Base-by-base conservation (phyloP, 1,140 invertebrate genomes). In the Parasteatoda tepidariorum region DNA sequence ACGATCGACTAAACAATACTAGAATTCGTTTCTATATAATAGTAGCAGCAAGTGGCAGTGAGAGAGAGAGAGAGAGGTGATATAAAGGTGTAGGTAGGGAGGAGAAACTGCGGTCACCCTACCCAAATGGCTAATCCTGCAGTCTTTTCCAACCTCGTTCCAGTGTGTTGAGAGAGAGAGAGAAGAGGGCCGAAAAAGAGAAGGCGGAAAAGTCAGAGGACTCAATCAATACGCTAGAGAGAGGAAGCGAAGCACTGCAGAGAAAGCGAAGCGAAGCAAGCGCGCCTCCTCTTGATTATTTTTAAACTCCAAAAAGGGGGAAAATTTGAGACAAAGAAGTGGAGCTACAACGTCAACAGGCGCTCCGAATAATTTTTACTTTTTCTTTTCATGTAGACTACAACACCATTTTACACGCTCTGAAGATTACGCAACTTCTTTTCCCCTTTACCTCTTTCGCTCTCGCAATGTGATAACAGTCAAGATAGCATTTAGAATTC, bases 201-300 rank as follows among this genome's bases (percentile, higher is more conserved):
- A 59, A 62, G 64, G 78, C 78, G 78, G 78, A 82, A 79, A 82
- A 82, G 78, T 82, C 78, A 71, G 66, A 82, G 61, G 67, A 82
- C 78, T 82, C 66, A 82, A 82, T 71, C 66, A 82, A 71, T 71
- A 82, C 78, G 67, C 67, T 24, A 5, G 33, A 48, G 48, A 30
- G 64, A 76, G 74, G 34, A 33, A 61, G 66, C 38, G 78, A 82
- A 70, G 78, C 34, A 61, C 57, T 71, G 78, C 78, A 31, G 67
- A 70, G 67, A 70, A 41, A 67, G 31, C 41, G 78, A 62, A 57
- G 59, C 28, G 30, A 48, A 18, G 76, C 76, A 41, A 26, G 61
- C 54, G 78, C 22, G 59, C 57, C 38, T 9, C 15, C 24, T n/a
- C n/a, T 26, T 5, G 78, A 82, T 82, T 82, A 82, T 82, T 82